These are phyloP conservation scores for Phyllostomus hastatus DNA, from an alignment of 2,113 vertebrate species.

Conservation along the genomic window DNA sequence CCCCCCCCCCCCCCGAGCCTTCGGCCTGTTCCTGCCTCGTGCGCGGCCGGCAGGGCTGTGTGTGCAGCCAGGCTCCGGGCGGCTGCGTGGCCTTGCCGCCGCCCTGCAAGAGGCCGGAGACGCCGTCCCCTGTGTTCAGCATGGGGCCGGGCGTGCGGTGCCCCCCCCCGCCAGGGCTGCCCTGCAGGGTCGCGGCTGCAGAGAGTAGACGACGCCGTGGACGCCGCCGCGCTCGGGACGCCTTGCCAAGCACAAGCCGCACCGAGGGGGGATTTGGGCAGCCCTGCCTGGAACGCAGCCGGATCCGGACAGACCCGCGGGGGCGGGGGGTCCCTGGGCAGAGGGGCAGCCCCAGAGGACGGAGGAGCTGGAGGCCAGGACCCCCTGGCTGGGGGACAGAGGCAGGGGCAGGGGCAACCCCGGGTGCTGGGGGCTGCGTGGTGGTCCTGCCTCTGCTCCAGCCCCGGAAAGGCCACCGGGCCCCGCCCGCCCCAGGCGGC, in stretches of 20 bases:
- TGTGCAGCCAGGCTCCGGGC: constrained; percentile 30
- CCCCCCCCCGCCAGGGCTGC: not conserved
- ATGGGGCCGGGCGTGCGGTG: not conserved
- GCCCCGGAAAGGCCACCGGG: not conserved
- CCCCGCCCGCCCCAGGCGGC: not conserved
- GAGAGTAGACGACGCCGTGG: not conserved
- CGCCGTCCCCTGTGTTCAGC: constrained; percentile 38
- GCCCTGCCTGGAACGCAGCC: not conserved
- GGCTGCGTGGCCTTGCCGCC: not conserved
- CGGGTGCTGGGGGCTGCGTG: not conserved
- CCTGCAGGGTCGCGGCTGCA: not conserved
- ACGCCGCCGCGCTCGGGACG: not conserved
- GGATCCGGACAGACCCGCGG: not conserved
- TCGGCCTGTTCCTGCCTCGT: not conserved
- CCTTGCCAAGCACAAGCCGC: not conserved
- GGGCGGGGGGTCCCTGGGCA: not conserved
- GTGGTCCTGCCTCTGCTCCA: not conserved
- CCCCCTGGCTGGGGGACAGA: not conserved
- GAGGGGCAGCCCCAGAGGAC: not conserved
- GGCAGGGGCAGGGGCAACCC: not conserved
- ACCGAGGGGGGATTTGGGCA: not conserved
- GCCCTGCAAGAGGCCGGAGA: constrained; percentile 23
- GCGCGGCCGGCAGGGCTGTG: not conserved
- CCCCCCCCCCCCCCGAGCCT: not conserved
- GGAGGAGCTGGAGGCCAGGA: not conserved